A percentile compares a stretch with the other conserved stretches of the same genome.
phyloP scores from a whole-genome alignment of 2,113 vertebrate species.

The Engystomops pustulosus region DNA sequence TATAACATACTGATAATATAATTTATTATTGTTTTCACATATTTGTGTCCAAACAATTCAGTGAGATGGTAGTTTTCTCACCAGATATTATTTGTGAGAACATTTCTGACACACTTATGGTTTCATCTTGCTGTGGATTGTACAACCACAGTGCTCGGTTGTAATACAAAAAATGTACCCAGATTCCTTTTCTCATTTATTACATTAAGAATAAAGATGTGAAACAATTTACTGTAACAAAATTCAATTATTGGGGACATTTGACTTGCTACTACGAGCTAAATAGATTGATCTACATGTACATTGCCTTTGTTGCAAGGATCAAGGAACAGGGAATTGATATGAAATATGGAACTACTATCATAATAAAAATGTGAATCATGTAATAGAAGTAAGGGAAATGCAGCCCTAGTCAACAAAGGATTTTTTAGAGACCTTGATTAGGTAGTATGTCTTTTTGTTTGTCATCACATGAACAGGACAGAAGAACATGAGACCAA shows the following conservation, averaged over 20 bases:
- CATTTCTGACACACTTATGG: too few relatives aligned
- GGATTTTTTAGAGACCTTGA: not conserved
- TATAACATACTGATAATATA: too few relatives aligned
- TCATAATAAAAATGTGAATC: too few relatives aligned
- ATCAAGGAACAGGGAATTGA: not conserved
- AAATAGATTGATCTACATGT: not conserved
- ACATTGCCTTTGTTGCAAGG: not conserved
- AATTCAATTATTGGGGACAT: not conserved
- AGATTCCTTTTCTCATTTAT: not conserved
- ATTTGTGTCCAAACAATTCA: too few relatives aligned
- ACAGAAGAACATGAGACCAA: not conserved
- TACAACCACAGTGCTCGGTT: not conserved
- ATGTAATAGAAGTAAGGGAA: too few relatives aligned
- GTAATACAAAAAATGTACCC: not conserved
- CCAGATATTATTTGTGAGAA: too few relatives aligned
- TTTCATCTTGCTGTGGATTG: too few relatives aligned
- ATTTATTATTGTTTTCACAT: too few relatives aligned
- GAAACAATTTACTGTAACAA: not conserved
- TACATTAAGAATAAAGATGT: not conserved
- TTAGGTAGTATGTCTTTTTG: not conserved
- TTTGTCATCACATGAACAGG: conserved; percentile 20
- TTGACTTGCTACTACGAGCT: not conserved
- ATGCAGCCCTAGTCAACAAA: not conserved
- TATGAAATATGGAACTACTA: too few relatives aligned
- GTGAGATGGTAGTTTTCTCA: too few relatives aligned